phyloP scores from a whole-genome alignment of 2,888 invertebrate species.

The Agrilus cyanescens region DNA sequence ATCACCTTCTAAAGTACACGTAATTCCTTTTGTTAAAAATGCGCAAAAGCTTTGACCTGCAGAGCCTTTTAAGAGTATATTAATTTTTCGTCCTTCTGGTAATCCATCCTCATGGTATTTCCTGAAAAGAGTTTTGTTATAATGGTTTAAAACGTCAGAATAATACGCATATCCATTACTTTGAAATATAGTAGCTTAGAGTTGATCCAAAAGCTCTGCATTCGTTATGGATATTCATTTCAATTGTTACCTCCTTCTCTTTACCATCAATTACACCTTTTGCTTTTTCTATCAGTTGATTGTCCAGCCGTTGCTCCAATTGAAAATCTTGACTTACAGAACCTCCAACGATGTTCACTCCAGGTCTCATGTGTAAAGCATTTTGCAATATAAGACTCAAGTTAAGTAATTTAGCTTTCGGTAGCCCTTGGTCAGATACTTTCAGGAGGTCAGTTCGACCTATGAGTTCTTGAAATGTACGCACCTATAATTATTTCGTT shows the following conservation, averaged over 20 bases:
- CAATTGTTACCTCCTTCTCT: constrained; percentile 54
- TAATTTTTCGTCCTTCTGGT: constrained; percentile 62
- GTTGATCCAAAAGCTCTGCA: constrained; percentile 90
- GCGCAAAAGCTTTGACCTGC: constrained; percentile 99
- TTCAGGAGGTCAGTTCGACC: constrained; percentile 83
- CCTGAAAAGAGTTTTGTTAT: constrained; percentile 36
- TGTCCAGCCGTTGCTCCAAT: constrained; percentile 71
- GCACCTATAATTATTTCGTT: constrained; percentile 19
- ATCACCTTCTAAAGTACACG: constrained; percentile 88
- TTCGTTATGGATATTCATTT: constrained; percentile 77
- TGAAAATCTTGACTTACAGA: constrained; percentile 79
- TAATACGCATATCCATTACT: constrained; percentile 43
- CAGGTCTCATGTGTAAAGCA: constrained; percentile 81
- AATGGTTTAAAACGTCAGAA: background rate
- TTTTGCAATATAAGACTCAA: constrained; percentile 77
- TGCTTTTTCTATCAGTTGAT: constrained; percentile 60
- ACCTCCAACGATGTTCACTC: constrained; percentile 82
- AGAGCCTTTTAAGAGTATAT: constrained; percentile 77
- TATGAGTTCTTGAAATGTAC: constrained; percentile 56
- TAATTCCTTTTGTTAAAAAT: constrained; percentile 83
- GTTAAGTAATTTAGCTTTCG: constrained; percentile 77
- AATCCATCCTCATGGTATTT: constrained; percentile 80
- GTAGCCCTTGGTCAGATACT: constrained; percentile 54
- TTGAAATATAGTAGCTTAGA: constrained; percentile 88
- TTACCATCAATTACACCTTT: constrained; percentile 62